Conservation (phyloP, 2,113 vertebrate species). For the Lophura nycthemera region DNA sequence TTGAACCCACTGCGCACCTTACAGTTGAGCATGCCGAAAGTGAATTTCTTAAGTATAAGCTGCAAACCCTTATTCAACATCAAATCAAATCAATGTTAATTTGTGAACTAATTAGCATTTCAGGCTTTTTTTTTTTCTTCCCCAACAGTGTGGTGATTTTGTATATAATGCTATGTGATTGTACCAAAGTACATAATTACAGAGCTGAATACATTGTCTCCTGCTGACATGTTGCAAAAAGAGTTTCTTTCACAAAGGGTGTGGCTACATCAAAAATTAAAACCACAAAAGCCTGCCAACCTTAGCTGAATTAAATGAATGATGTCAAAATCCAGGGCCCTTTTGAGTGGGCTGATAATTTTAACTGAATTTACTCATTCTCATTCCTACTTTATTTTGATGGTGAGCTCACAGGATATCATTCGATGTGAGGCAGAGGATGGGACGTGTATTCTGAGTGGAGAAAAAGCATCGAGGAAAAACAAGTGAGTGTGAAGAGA, state of each 20-base stretch:
- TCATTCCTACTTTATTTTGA: constrained; percentile 21
- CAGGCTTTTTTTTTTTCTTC: constrained; percentile 58
- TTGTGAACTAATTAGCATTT: constrained; percentile 85
- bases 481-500: not conserved
- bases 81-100: constrained; percentile 88
- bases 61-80: constrained; percentile 82
- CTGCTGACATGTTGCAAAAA: constrained; percentile 73
- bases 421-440: not conserved
- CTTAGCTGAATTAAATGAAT: not conserved
- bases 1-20: too few species aligned
- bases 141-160: constrained; percentile 73
- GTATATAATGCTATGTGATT: constrained; percentile 80
- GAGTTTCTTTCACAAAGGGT: constrained; percentile 51
- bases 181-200: constrained; percentile 77
- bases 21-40: constrained; percentile 74
- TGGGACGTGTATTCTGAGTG: not conserved
- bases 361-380: not conserved
- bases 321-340: not conserved
- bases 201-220: constrained; percentile 81
- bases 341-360: not conserved
- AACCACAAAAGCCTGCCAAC: too few species aligned
- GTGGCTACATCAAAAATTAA: constrained; percentile 20
- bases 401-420: constrained; percentile 8
- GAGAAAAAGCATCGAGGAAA: constrained; percentile 12
- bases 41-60: constrained; percentile 80